Conservation (phyloP, 2,888 invertebrate genomes). For the Scaptomyza cyrtandrae region DNA sequence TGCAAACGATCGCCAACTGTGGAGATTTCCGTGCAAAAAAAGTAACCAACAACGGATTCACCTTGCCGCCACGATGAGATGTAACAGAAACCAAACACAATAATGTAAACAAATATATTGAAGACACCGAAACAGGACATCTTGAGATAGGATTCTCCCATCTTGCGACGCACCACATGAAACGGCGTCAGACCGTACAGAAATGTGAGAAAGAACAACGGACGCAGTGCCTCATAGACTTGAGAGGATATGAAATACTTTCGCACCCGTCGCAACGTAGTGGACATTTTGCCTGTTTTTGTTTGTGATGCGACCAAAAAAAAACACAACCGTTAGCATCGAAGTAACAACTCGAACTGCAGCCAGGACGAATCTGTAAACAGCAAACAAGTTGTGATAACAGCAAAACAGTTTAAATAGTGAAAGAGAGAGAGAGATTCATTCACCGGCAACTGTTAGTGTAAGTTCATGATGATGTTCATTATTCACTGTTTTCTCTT, state of each 20-base stretch:
- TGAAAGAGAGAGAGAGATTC: constrained; percentile 8
- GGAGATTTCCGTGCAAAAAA: constrained; percentile 82
- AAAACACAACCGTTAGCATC: constrained; percentile 35
- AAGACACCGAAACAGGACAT: constrained; percentile 68
- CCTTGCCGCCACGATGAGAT: constrained; percentile 75
- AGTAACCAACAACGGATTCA: constrained; percentile 82
- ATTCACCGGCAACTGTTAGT: constrained; percentile 12
- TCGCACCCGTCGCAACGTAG: constrained; percentile 69
- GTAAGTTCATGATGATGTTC: constrained; percentile 57
- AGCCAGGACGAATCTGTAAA: constrained; percentile 34
- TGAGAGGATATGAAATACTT: constrained; percentile 80
- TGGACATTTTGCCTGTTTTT: constrained; percentile 30
- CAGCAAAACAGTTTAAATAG: constrained; percentile 21
- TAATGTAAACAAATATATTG: constrained; percentile 70
- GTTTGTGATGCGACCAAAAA: background rate
- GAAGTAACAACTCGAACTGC: constrained; percentile 59
- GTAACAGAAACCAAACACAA: constrained; percentile 67
- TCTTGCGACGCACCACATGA: constrained; percentile 74
- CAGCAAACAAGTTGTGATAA: constrained; percentile 17
- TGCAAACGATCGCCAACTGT: constrained; percentile 82
- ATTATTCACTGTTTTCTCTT: constrained; percentile 2
- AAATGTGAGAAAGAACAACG: constrained; percentile 79
- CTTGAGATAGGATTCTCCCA: constrained; percentile 74
- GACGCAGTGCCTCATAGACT: constrained; percentile 82
- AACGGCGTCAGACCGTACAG: constrained; percentile 82